Percentiles rank a stretch among this genome's conserved stretches.
Evolutionary conservation across 37 sponge, comb jelly and placozoan species (phyloP).

Genomic region (Corticium candelabrum): DNA sequence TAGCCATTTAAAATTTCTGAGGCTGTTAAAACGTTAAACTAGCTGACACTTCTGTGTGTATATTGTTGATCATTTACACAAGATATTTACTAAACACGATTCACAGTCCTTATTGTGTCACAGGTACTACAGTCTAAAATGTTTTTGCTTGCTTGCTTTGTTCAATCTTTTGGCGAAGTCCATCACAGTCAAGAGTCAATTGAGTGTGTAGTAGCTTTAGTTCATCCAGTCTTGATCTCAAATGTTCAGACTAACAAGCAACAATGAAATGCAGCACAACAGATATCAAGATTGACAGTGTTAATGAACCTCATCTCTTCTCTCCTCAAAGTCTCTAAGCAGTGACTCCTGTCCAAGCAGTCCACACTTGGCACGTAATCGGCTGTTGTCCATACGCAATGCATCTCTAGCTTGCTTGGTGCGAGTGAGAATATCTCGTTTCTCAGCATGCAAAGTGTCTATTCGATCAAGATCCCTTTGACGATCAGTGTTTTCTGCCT

Average conservation of each 20-base stretch:
- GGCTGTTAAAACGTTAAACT: neutral
- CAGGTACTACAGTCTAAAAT: neutral
- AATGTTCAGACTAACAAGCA: too few species aligned
- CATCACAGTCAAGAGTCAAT: slow-evolving; percentile 31
- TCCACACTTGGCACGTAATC: slow-evolving; percentile 73
- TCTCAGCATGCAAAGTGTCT: slow-evolving; percentile 45
- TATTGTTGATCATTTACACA: too few species aligned
- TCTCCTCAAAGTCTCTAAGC: slow-evolving; percentile 87
- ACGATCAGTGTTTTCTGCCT: slow-evolving; percentile 61
- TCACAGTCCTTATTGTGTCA: too few species aligned
- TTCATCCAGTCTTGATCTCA: slow-evolving; percentile 20
- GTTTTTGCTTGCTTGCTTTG: slow-evolving; percentile 25
- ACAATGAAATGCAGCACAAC: too few species aligned
- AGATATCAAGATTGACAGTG: too few species aligned
- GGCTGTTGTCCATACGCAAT: slow-evolving; percentile 66
- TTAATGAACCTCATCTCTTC: slow-evolving; percentile 50
- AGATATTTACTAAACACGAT: too few species aligned
- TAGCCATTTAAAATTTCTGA: too few species aligned
- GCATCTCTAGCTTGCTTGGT: slow-evolving; percentile 84
- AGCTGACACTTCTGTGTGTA: neutral
- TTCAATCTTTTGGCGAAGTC: slow-evolving; percentile 46
- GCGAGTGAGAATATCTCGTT: slow-evolving; percentile 73
- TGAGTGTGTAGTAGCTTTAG: slow-evolving; percentile 48
- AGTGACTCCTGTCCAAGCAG: slow-evolving; percentile 75
- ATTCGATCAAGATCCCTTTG: slow-evolving; percentile 26